Conservation (phyloP, 92 coral and sea anemone genomes). For the Chrysogorgia sp. region DNA sequence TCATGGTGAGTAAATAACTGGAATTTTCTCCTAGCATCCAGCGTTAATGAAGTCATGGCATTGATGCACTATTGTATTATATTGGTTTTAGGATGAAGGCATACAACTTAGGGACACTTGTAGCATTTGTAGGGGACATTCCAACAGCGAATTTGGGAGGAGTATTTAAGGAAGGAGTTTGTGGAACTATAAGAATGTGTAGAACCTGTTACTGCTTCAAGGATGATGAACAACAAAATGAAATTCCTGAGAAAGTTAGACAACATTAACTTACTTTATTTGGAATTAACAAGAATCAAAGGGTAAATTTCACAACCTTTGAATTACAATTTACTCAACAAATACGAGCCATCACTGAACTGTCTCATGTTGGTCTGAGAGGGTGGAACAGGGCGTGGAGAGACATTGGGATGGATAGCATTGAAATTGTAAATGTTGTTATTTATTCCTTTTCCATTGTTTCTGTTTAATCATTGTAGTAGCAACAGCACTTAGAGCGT, state of each 20-base stretch:
- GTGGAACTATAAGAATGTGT: too few species aligned
- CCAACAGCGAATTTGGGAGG: background rate
- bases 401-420: background rate
- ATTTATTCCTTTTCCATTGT: background rate
- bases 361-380: background rate
- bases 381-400: background rate
- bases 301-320: background rate
- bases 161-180: background rate
- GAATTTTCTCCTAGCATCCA: background rate
- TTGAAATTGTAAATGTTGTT: background rate
- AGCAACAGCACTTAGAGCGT: too few species aligned
- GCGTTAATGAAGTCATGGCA: background rate
- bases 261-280: background rate
- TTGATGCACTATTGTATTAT: background rate
- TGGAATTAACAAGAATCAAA: background rate
- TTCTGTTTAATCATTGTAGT: too few species aligned
- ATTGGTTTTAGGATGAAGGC: background rate
- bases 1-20: background rate
- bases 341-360: background rate
- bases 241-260: background rate
- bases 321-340: background rate
- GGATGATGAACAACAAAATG: background rate
- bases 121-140: background rate
- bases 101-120: background rate
- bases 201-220: slow-evolving; percentile 1